Conservation (phyloP, 2,888 invertebrate genomes). For the Patella caerulea region DNA sequence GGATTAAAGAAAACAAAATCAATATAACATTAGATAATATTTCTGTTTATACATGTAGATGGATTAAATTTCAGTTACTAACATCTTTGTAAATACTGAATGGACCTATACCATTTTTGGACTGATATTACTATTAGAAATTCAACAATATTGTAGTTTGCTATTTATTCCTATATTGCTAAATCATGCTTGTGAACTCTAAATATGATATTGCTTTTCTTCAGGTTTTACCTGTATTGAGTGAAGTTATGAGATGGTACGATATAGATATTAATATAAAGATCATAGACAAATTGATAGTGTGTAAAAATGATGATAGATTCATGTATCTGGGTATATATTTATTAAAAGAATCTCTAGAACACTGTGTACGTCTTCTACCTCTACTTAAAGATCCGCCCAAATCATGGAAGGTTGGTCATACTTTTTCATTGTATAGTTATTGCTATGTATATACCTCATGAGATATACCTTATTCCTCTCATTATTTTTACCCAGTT, state of each 20-base stretch:
- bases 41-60: too few relatives aligned
- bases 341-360: slow-evolving; percentile 56
- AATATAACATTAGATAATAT: too few relatives aligned
- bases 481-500: too few relatives aligned
- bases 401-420: slow-evolving; percentile 50
- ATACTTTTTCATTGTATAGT: too few relatives aligned
- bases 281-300: slow-evolving; percentile 50
- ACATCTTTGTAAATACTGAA: too few relatives aligned
- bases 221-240: slow-evolving; percentile 63
- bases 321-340: slow-evolving; percentile 55
- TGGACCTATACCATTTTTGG: neutral
- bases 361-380: slow-evolving; percentile 54
- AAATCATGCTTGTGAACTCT: neutral
- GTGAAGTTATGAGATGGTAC: slow-evolving; percentile 68
- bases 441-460: too few relatives aligned
- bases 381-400: slow-evolving; percentile 54
- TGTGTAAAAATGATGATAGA: slow-evolving; percentile 45
- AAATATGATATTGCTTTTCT: neutral
- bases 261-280: slow-evolving; percentile 58
- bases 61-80: too few relatives aligned
- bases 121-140: neutral
- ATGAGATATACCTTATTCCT: too few relatives aligned
- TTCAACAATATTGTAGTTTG: neutral
- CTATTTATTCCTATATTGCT: neutral
- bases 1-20: too few relatives aligned